Conservation (phyloP, 2,888 invertebrate species). For the Coenonympha glycerion region DNA sequence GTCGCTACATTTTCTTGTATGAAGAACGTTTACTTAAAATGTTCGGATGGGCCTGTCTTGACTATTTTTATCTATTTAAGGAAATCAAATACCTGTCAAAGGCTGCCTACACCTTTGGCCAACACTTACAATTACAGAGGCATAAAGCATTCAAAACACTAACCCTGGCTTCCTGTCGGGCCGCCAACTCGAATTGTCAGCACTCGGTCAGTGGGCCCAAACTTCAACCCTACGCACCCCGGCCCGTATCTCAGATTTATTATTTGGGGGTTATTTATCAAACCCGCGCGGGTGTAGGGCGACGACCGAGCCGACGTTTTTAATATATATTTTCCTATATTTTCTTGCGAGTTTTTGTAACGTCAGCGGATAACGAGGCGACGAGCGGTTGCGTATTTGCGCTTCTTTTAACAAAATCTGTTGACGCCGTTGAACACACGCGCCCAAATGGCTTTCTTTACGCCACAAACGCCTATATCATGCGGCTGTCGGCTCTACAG, state of each 20-base stretch:
- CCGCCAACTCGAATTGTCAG: no score
- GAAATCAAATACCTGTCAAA: no score
- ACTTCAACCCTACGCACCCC: slow-evolving; percentile 29
- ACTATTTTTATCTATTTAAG: no score
- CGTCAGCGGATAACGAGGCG: slow-evolving; percentile 57
- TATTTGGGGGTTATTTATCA: slow-evolving; percentile 59
- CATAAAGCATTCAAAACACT: background rate
- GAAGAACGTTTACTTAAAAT: no score
- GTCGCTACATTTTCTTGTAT: no score
- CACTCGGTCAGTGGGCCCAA: slow-evolving; percentile 47
- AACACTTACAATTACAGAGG: background rate
- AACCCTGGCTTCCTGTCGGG: background rate
- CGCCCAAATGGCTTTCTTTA: slow-evolving; percentile 35
- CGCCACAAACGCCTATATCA: slow-evolving; percentile 35
- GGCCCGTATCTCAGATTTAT: slow-evolving; percentile 51
- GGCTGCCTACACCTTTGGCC: background rate
- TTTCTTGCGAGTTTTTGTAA: slow-evolving; percentile 50
- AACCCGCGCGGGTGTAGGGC: slow-evolving; percentile 44
- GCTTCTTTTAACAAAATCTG: slow-evolving; percentile 48
- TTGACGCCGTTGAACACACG: slow-evolving; percentile 38
- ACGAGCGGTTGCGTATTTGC: slow-evolving; percentile 46
- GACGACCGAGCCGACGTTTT: slow-evolving; percentile 31
- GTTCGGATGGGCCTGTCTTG: no score
- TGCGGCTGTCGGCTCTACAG: slow-evolving; percentile 19
- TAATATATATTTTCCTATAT: slow-evolving; percentile 45